Percentiles rank a stretch among this genome's conserved stretches.
Conservation (phyloP, 2,888 invertebrate genomes). For the Esperia sulphurella region DNA sequence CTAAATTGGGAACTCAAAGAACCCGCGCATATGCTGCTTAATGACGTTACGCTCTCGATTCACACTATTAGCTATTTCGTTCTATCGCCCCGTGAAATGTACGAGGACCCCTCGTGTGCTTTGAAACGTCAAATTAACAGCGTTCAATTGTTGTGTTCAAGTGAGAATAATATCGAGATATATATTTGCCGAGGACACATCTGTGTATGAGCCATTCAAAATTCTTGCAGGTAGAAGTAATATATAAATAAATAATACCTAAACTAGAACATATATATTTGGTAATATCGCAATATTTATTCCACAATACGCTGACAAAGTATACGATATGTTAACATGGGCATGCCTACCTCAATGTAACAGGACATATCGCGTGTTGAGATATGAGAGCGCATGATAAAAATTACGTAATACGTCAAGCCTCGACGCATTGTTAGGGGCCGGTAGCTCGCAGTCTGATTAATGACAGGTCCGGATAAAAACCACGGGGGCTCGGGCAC, state of each 20-base stretch:
- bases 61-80: conserved; percentile 24
- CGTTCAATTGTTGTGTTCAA: neutral
- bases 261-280: too few species aligned
- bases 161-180: too few species aligned
- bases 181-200: too few species aligned
- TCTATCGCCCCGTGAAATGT: conserved; percentile 38
- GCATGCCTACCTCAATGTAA: conserved; percentile 1
- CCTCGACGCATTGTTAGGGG: conserved; percentile 36
- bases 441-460: conserved; percentile 37
- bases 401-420: conserved; percentile 63
- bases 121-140: conserved; percentile 28
- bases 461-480: conserved; percentile 50
- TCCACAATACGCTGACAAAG: neutral
- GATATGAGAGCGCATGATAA: conserved; percentile 31
- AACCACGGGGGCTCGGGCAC: conserved; percentile 38
- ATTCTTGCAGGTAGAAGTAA: too few species aligned
- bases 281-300: too few species aligned
- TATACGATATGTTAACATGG: neutral
- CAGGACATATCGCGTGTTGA: conserved; percentile 5
- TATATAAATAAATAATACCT: too few species aligned
- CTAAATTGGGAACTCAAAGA: too few species aligned
- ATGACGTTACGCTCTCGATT: conserved; percentile 42
- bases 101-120: conserved; percentile 28
- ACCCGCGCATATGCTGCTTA: conserved; percentile 39
- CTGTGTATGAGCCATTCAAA: too few species aligned